Conservation (phyloP, 2,888 invertebrate genomes). For the Chaetoderma sp. region DNA sequence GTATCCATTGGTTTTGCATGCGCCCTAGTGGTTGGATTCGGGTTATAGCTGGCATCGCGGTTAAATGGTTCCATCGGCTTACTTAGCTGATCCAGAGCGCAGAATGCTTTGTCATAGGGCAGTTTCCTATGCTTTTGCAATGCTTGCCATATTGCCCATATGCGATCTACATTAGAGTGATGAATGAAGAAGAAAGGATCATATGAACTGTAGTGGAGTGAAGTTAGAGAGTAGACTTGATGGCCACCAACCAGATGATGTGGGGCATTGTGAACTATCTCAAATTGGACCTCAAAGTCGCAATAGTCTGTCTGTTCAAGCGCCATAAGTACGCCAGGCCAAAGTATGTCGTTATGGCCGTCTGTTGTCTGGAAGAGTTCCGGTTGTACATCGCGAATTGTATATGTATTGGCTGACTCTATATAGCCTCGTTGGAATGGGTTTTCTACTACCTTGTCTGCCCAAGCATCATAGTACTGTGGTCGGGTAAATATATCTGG, state of each 20-base stretch:
- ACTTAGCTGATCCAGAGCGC: conserved; percentile 12
- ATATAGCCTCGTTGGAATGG: conserved; percentile 34
- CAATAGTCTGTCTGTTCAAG: conserved; percentile 8
- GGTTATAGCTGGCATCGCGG: conserved; percentile 5
- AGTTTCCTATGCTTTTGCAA: conserved; percentile 9
- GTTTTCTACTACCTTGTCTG: conserved; percentile 26
- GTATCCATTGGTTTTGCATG: conserved; percentile 2
- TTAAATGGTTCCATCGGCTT: conserved; percentile 15
- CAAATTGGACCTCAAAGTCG: conserved; percentile 21
- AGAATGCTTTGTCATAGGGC: conserved; percentile 19
- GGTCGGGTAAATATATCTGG: conserved; percentile 27
- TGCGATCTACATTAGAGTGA: conserved; percentile 11
- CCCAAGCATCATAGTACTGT: conserved; percentile 36
- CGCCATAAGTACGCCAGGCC: conserved; percentile 6
- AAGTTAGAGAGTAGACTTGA: background rate
- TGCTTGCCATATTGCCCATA: conserved; percentile 23
- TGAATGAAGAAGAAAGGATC: background rate
- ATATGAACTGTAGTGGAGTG: background rate
- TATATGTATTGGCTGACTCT: conserved; percentile 24
- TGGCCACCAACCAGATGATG: conserved; percentile 8
- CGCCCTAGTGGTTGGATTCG: background rate
- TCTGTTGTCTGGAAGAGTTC: conserved; percentile 26
- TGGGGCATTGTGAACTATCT: conserved; percentile 22
- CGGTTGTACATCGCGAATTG: conserved; percentile 32
- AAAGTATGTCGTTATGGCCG: conserved; percentile 35